Base-by-base conservation (phyloP, 2,888 invertebrate genomes). In the Orthosia gracilis region DNA sequence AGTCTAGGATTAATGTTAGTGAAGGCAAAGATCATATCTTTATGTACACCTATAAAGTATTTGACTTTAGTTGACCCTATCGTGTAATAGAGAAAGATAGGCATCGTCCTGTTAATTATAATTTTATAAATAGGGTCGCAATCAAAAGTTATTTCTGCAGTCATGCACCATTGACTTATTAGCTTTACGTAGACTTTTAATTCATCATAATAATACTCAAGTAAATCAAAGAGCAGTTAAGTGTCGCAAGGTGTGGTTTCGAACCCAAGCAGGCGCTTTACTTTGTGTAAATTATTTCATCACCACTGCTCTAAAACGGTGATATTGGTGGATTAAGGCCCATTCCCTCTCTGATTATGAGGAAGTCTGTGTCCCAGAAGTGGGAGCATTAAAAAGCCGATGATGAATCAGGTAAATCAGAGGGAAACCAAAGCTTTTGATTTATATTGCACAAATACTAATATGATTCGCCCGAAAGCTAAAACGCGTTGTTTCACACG, bases 401-500 rank as follows among this genome's bases (percentile, higher is more conserved):
- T 31, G 31, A 31, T 31, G 2, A 31, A 31, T 26, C 9, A 17
- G 3, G 15, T 11, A 3, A 31, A 31, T 18, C n/a, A 21, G 13
- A 1, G 2, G 45, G 21, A 54, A 49, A 62, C 31, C 13, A 74
- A 70, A 78, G 21, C 13, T 52, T 57, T 62, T 82, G 78, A 75
- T 84, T 81, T 76, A 67, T 54, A 18, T 68, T 83, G 78, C 73
- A 84, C 1, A 49, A 80, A 83, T 85, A 64, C 66, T 52, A 47
- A 80, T 50, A 69, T 47, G 76, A 83, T 83, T 82, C 76, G 65
- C 47, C 59, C 47, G 66, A 76, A 76, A 82, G 83, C 73, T 84
- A 79, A 86, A 85, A 84, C 75, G 82, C 81, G 79, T 85, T 83
- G 84, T 87, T 87, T 86, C 73, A 83, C 73, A 83, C 73, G 78